Conservation (phyloP, 2,888 invertebrate genomes). For the Amaurobius ferox region DNA sequence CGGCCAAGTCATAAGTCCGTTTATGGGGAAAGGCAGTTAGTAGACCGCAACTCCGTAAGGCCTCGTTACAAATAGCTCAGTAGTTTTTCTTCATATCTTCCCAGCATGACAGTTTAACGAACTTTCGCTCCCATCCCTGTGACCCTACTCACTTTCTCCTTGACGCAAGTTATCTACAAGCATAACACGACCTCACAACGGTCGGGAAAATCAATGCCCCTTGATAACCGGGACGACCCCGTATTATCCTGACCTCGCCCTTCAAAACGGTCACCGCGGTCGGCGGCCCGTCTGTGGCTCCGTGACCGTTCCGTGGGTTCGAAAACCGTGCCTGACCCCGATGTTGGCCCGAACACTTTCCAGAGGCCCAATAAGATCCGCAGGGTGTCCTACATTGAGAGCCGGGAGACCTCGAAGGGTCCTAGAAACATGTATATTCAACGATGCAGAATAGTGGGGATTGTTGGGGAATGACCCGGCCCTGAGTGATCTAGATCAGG, state of each 20-base stretch:
- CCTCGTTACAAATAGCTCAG: no score
- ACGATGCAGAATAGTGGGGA: neutral
- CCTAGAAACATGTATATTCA: slow-evolving; percentile 1
- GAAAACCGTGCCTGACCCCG: slow-evolving; percentile 9
- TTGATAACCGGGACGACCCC: neutral
- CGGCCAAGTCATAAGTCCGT: no score
- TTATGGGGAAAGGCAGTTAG: no score
- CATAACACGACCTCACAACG: neutral
- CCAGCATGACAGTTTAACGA: no score
- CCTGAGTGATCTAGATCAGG: neutral
- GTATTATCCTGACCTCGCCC: slow-evolving; percentile 1
- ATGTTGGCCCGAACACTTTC: neutral
- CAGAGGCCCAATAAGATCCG: neutral
- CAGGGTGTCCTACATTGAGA: neutral
- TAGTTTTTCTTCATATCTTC: no score
- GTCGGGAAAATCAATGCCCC: neutral
- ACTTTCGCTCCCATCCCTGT: neutral
- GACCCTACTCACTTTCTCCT: neutral
- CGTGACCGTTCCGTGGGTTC: neutral
- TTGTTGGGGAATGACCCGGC: neutral
- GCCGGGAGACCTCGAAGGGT: neutral
- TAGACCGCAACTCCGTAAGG: no score
- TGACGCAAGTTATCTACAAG: neutral
- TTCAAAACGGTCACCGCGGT: neutral
- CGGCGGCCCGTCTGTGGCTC: neutral